These are phyloP conservation scores for Nebria salina DNA, from an alignment of 2,888 invertebrate genomes.

Conservation along the genomic window DNA sequence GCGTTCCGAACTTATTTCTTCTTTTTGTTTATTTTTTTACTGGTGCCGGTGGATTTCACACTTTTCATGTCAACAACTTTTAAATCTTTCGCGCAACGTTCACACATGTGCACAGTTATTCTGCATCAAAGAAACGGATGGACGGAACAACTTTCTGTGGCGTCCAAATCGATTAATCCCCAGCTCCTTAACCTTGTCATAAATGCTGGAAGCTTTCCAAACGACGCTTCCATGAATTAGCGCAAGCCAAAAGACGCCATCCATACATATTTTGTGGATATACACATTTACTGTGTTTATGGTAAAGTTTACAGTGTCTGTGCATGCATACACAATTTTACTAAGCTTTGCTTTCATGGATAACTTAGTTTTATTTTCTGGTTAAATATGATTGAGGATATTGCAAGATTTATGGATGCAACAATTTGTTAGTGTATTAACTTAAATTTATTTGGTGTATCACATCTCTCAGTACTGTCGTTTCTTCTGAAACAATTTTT, in stretches of 20 bases:
- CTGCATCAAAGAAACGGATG: conserved; percentile 31
- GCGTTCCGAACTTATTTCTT: not conserved
- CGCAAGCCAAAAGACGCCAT: not conserved
- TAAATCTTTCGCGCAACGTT: conserved; percentile 38
- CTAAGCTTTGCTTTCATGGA: not conserved
- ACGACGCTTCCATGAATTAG: not conserved
- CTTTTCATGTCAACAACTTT: conserved; percentile 26
- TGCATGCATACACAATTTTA: not conserved
- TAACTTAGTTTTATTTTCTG: not conserved
- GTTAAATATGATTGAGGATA: not conserved
- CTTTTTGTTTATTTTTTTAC: not conserved
- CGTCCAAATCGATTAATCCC: not conserved
- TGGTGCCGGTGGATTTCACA: not conserved
- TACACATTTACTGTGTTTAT: not conserved
- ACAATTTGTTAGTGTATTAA: not conserved
- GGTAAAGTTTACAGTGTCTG: not conserved
- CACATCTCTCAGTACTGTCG: too few relatives aligned
- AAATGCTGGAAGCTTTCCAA: conserved; percentile 1
- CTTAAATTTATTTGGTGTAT: too few relatives aligned
- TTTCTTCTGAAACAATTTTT: too few relatives aligned
- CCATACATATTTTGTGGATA: not conserved
- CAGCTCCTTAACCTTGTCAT: not conserved
- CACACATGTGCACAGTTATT: conserved; percentile 34
- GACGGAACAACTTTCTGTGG: not conserved
- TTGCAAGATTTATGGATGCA: not conserved